Conservation (phyloP, 2,113 vertebrate genomes). For the Ahaetulla prasina region DNA sequence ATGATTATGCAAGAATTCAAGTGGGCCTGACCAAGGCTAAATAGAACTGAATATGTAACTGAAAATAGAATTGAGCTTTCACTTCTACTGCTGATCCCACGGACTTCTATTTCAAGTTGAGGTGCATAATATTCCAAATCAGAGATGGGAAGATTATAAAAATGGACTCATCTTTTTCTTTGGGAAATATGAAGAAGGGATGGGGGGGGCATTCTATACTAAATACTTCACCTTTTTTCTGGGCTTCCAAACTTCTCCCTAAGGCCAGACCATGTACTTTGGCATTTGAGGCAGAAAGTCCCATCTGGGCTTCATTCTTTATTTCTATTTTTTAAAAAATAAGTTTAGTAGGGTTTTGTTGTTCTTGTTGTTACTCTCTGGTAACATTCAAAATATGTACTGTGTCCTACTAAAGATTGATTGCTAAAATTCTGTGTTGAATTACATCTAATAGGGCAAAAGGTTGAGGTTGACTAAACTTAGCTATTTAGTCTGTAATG, state of each 20-base stretch:
- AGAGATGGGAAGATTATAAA: not conserved
- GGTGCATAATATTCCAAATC: not conserved
- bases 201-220: not conserved
- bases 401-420: not conserved
- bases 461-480: not conserved
- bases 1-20: not conserved
- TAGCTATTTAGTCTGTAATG: not conserved
- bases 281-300: not conserved
- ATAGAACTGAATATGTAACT: not conserved
- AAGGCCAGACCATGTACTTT: not conserved
- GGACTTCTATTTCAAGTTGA: not conserved
- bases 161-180: not conserved
- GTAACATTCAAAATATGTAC: not conserved
- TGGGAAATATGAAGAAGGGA: not conserved
- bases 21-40: not conserved
- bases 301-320: not conserved
- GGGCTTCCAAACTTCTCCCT: not conserved
- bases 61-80: not conserved
- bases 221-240: not conserved
- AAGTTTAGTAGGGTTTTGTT: not conserved
- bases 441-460: not conserved
- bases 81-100: not conserved
- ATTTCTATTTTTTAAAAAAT: not conserved
- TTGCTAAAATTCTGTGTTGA: not conserved
- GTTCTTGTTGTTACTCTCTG: not conserved